Evolutionary conservation across 2,113 vertebrate genomes (phyloP).

Genomic region (Engystomops pustulosus): DNA sequence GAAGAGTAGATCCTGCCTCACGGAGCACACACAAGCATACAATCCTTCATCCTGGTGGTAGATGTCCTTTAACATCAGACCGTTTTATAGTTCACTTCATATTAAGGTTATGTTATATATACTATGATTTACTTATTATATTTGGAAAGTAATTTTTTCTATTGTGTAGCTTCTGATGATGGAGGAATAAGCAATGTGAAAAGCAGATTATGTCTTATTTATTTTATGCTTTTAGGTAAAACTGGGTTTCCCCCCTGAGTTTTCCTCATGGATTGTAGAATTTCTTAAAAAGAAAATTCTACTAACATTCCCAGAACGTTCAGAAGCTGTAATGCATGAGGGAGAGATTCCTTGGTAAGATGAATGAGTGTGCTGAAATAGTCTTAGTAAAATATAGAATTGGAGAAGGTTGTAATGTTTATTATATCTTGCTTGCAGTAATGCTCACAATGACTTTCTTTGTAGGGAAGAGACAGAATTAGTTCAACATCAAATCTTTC

Average conservation of each 20-base stretch:
- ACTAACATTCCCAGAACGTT: conserved; percentile 8
- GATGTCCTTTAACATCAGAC: no score
- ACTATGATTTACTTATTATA: no score
- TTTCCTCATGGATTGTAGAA: conserved; percentile 33
- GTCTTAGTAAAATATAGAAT: no score
- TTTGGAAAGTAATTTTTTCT: no score
- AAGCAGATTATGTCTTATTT: background rate
- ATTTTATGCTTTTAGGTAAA: conserved; percentile 23
- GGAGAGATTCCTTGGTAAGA: conserved; percentile 43
- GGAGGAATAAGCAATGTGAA: no score
- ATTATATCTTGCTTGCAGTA: background rate
- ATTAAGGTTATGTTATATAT: no score
- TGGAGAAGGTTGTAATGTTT: no score
- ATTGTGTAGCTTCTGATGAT: no score
- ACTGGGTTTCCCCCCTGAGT: conserved; percentile 26
- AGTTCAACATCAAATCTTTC: conserved; percentile 42
- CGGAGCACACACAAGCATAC: no score
- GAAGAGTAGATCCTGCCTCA: no score
- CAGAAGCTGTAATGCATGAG: background rate
- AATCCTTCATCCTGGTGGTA: no score
- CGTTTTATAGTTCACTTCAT: no score
- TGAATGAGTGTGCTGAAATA: background rate
- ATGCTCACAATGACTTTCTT: background rate
- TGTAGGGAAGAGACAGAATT: conserved; percentile 37
- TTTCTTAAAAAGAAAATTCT: conserved; percentile 46